Percentiles rank a stretch among this genome's conserved stretches.
Evolutionary conservation across 2,888 invertebrate species (phyloP).

Genomic region (Embidobia sp.): DNA sequence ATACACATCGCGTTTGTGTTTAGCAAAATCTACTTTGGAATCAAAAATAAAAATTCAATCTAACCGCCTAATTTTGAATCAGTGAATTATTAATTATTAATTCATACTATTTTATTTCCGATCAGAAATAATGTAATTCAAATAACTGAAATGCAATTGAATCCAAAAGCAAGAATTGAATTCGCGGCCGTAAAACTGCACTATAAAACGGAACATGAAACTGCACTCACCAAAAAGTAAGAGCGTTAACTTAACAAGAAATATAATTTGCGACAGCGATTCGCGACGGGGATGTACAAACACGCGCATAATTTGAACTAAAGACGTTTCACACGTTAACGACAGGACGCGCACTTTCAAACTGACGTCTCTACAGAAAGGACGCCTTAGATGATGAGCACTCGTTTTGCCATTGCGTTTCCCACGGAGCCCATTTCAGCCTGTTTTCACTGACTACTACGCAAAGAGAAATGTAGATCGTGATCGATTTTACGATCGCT

Average conservation of each 20-base stretch:
- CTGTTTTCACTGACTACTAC: slow-evolving; percentile 71
- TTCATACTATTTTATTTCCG: too few species aligned
- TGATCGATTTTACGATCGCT: slow-evolving; percentile 62
- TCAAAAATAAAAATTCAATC: too few species aligned
- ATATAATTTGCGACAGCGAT: slow-evolving; percentile 21
- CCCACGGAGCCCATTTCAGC: slow-evolving; percentile 70
- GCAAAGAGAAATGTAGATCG: slow-evolving; percentile 72
- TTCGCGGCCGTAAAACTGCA: too few species aligned
- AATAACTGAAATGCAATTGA: too few species aligned
- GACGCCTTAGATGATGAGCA: slow-evolving; percentile 73
- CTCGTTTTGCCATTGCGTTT: slow-evolving; percentile 66
- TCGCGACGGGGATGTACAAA: slow-evolving; percentile 38
- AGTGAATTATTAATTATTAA: too few species aligned
- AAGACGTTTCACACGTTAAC: slow-evolving; percentile 60
- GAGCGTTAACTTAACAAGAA: slow-evolving; percentile 31
- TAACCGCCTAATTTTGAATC: too few species aligned
- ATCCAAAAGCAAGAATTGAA: too few species aligned
- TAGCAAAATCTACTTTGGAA: too few species aligned
- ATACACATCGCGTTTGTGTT: too few species aligned
- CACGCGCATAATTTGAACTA: slow-evolving; percentile 67
- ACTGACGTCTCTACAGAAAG: slow-evolving; percentile 76
- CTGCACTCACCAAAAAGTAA: slow-evolving; percentile 24
- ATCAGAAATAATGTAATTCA: too few species aligned
- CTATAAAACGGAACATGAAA: neutral
- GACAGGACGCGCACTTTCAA: slow-evolving; percentile 77